A percentile compares a stretch with the other conserved stretches of the same genome.
Evolutionary conservation across 2,113 vertebrate genomes (phyloP).

Genomic region (Albula goreensis): DNA sequence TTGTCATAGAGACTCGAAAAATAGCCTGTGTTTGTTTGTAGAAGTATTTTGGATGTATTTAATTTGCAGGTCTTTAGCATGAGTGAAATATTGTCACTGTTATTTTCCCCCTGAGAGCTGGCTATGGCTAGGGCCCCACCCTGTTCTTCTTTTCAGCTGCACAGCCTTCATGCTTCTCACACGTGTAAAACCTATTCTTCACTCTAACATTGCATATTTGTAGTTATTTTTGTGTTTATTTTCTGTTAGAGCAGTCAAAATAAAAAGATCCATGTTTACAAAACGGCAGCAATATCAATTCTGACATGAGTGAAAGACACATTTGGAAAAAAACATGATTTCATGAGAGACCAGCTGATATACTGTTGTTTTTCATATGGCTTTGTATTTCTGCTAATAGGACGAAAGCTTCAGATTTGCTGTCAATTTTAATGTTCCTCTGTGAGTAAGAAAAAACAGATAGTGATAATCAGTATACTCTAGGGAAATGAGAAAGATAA

Average conservation of each 20-base stretch:
- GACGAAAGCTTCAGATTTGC: background rate
- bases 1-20: no score
- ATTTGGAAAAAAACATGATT: background rate
- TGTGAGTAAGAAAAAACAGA: background rate
- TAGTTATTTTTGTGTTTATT: background rate
- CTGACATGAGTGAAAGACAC: background rate
- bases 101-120: background rate
- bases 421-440: no score
- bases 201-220: no score
- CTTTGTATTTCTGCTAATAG: background rate
- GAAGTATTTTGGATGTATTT: background rate
- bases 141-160: constrained; percentile 3
- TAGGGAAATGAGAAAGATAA: no score
- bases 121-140: background rate
- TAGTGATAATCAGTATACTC: background rate
- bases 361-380: background rate
- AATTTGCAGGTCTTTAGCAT: background rate
- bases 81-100: background rate
- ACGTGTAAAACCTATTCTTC: background rate
- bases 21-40: background rate
- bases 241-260: background rate
- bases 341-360: constrained; percentile 3
- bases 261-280: background rate
- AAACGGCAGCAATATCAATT: background rate
- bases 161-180: background rate